Conservation (phyloP, 2,797 vertebrate species). For the Synanceia verrucosa region DNA sequence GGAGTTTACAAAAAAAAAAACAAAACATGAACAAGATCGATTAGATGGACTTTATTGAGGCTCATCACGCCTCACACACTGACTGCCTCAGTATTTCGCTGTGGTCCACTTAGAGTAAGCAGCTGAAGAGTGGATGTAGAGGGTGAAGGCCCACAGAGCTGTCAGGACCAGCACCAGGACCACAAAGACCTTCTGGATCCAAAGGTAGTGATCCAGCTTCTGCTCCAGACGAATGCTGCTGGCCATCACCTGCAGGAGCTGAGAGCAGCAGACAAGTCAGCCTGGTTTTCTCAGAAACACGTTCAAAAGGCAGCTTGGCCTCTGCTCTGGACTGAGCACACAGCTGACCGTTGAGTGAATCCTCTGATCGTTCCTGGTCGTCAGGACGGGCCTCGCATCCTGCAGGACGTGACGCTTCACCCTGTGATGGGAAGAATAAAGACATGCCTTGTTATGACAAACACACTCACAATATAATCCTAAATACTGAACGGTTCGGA, state of each 20-base stretch:
- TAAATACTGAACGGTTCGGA: background rate
- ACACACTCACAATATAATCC: no score
- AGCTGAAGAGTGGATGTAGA: background rate
- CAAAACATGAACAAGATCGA: background rate
- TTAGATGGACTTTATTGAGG: background rate
- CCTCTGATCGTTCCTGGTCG: no score
- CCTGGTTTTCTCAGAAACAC: background rate
- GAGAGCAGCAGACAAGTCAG: background rate
- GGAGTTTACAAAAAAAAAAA: no score
- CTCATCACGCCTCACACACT: background rate
- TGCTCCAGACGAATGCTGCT: background rate
- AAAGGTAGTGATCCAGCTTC: background rate
- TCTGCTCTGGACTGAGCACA: background rate
- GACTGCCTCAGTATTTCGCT: background rate
- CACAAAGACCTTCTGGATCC: background rate
- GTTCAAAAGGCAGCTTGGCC: background rate
- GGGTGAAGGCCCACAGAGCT: background rate
- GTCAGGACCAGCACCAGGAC: background rate
- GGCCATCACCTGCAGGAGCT: slow-evolving; percentile 4
- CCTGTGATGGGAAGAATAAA: background rate
- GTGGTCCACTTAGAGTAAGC: background rate
- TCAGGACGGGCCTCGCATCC: background rate
- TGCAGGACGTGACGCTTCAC: background rate
- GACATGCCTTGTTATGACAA: no score
- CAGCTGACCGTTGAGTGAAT: background rate